Evolutionary conservation across 2,888 invertebrate genomes (phyloP).

Genomic region (Hyles lineata): DNA sequence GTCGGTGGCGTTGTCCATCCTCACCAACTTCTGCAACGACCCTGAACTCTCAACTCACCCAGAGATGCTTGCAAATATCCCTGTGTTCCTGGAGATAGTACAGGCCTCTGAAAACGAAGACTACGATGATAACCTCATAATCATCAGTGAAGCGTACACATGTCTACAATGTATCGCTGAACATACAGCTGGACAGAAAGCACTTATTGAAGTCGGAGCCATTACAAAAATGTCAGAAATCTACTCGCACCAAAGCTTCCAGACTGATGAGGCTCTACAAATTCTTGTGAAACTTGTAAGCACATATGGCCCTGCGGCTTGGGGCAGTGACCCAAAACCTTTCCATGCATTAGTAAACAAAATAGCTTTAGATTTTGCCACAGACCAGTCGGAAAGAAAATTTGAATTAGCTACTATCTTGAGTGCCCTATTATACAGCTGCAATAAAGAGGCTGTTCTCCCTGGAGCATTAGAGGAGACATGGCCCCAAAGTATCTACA

Average conservation of each 20-base stretch:
- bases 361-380: constrained; percentile 94
- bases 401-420: constrained; percentile 94
- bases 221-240: constrained; percentile 93
- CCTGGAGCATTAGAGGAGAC: constrained; percentile 88
- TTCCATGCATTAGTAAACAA: constrained; percentile 93
- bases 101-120: constrained; percentile 93
- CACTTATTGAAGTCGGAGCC: constrained; percentile 90
- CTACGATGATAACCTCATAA: constrained; percentile 93
- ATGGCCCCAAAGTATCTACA: constrained; percentile 93
- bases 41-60: constrained; percentile 91
- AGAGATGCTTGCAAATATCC: constrained; percentile 93
- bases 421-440: constrained; percentile 89
- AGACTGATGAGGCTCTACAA: constrained; percentile 94
- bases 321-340: constrained; percentile 91
- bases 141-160: constrained; percentile 93
- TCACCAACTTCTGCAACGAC: constrained; percentile 94
- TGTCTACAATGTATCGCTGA: constrained; percentile 93
- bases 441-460: constrained; percentile 87
- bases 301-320: constrained; percentile 89
- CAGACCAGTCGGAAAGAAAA: constrained; percentile 94
- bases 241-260: constrained; percentile 94
- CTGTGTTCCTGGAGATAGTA: constrained; percentile 93
- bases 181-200: constrained; percentile 91
- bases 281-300: constrained; percentile 91
- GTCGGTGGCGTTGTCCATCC: constrained; percentile 94